Conservation (phyloP, 2,797 vertebrate genomes). For the Harpagifer antarcticus region DNA sequence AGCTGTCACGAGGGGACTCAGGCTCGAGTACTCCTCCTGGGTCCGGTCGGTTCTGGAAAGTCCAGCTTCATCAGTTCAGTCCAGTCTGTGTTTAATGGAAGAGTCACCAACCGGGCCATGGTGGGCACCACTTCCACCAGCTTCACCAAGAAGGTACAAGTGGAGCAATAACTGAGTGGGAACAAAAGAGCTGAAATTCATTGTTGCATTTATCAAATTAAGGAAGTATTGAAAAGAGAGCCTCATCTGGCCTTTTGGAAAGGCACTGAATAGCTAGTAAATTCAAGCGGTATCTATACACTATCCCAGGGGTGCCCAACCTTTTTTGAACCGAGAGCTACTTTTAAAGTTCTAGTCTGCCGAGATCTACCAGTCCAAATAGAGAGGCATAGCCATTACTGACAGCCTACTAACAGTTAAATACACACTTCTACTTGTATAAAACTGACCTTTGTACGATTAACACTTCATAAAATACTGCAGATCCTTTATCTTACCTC, state of each 20-base stretch:
- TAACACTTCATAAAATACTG: too few relatives aligned
- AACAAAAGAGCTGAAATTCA: neutral
- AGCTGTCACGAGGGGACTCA: constrained; percentile 37
- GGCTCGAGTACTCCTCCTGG: constrained; percentile 80
- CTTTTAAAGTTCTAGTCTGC: too few relatives aligned
- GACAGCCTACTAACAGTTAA: too few relatives aligned
- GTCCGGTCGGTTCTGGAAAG: constrained; percentile 80
- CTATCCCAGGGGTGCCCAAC: too few relatives aligned
- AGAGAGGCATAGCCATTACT: too few relatives aligned
- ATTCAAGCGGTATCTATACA: neutral
- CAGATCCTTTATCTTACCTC: too few relatives aligned
- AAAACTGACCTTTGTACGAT: too few relatives aligned
- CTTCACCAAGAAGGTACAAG: constrained; percentile 82
- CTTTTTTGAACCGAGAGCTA: too few relatives aligned
- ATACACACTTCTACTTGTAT: too few relatives aligned
- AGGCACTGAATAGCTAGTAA: neutral
- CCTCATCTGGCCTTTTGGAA: fast-evolving
- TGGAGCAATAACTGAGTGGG: neutral
- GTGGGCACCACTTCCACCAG: constrained; percentile 73
- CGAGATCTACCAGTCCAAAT: too few relatives aligned
- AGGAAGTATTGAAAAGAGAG: neutral
- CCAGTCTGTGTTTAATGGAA: constrained; percentile 79
- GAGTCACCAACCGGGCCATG: constrained; percentile 81
- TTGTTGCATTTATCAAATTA: neutral
- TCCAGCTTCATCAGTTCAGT: constrained; percentile 86